Evolutionary conservation across 2,888 invertebrate genomes (phyloP).

Genomic region (Pristionchus mayeri): DNA sequence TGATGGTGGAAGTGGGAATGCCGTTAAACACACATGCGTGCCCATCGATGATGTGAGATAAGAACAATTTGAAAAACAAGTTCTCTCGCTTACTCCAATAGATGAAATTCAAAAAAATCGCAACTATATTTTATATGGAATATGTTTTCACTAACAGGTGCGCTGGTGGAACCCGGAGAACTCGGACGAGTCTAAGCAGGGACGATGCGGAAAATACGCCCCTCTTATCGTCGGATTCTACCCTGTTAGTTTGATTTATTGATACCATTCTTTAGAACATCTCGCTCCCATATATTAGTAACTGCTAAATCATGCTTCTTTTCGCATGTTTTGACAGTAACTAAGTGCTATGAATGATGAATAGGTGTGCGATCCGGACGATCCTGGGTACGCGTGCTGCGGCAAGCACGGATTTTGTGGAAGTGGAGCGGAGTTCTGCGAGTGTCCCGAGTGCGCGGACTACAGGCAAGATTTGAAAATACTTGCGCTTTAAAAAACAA

Average conservation of each 20-base stretch:
- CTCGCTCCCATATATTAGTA: too few species aligned
- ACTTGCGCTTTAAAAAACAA: too few species aligned
- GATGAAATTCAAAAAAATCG: background rate
- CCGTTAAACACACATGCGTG: background rate
- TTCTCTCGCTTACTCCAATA: background rate
- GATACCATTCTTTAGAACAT: too few species aligned
- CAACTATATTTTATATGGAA: conserved; percentile 15
- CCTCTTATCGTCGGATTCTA: conserved; percentile 59
- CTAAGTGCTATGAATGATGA: too few species aligned
- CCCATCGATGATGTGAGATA: conserved; percentile 1
- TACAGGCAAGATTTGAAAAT: conserved; percentile 18
- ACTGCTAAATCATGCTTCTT: too few species aligned
- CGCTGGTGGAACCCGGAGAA: conserved; percentile 32
- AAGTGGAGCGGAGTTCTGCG: conserved; percentile 56
- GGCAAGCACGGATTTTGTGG: conserved; percentile 58
- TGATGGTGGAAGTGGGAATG: conserved; percentile 48
- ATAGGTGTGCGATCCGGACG: conserved; percentile 58
- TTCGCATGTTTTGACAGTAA: too few species aligned
- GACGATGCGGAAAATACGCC: conserved; percentile 55
- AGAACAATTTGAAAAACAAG: background rate
- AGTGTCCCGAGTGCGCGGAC: conserved; percentile 55
- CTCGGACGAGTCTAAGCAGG: background rate
- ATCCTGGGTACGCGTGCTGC: conserved; percentile 58
- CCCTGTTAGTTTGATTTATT: conserved; percentile 52
- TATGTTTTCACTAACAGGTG: conserved; percentile 49